Conservation (phyloP, 2,888 invertebrate genomes). For the Drosophila mettleri region DNA sequence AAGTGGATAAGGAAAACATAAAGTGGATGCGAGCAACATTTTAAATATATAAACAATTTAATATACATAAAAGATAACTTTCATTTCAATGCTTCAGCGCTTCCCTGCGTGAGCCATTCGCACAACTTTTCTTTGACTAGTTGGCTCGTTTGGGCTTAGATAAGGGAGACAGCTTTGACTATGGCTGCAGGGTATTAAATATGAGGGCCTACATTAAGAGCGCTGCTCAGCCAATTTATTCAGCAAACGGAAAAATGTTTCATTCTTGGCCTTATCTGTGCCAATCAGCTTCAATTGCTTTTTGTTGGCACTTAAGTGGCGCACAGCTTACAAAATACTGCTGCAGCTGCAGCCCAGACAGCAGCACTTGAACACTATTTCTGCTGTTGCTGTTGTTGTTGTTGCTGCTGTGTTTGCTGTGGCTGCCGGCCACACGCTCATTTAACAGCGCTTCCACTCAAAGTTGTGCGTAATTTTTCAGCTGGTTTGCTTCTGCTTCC, state of each 20-base stretch:
- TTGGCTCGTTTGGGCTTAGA: neutral
- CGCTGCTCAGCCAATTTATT: conserved; percentile 19
- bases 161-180: too few species aligned
- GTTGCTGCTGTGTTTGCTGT: conserved; percentile 10
- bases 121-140: too few species aligned
- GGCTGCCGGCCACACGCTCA: conserved; percentile 60
- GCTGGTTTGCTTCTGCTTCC: conserved; percentile 48
- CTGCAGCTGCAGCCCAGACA: conserved; percentile 23
- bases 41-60: too few species aligned
- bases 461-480: conserved; percentile 61
- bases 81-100: too few species aligned
- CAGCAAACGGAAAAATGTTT: conserved; percentile 18
- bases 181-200: neutral
- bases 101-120: too few species aligned
- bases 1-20: neutral
- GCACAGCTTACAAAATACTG: conserved; percentile 20
- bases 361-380: conserved; percentile 13
- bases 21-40: too few species aligned
- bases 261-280: conserved; percentile 41
- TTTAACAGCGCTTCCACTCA: conserved; percentile 55
- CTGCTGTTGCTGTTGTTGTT: neutral
- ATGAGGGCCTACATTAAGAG: conserved; percentile 5
- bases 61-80: too few species aligned
- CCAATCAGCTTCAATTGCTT: conserved; percentile 67
- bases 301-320: conserved; percentile 55